Base-by-base conservation (phyloP, 2,888 invertebrate species). In the Neuroscelio doddi region DNA sequence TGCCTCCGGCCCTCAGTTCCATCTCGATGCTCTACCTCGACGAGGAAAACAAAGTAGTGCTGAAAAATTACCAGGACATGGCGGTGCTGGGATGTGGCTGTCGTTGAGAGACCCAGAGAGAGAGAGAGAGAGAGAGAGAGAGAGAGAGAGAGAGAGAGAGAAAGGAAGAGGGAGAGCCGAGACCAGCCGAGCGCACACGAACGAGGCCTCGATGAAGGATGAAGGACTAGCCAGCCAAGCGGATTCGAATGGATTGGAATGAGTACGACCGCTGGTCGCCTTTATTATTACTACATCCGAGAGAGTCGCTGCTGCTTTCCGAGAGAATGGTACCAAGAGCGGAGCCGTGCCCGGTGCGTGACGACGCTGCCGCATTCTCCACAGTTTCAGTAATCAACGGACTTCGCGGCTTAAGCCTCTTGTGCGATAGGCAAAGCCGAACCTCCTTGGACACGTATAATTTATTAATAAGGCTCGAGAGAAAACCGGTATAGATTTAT, bases 1-100 rank as follows among this genome's bases (percentile, higher is more conserved):
- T 98, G 59, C 98, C 98, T 39, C 97, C 97, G 65, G 93, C 95
- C 83, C 90, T 98, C 67, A 93, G 94, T 74, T 91, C 95, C 71
- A 96, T 98, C 79, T 95, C 97, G 65, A 96, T 99, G 93, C 90
- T 99, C 73, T 99, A 98, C 87, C 89, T 96, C 84, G 97, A 98
- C 87, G 93, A 95, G 86, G 91, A 93, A 85, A 93, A 93, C 84
- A 96, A 95, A 87, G 96, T 98, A 80, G 96, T 97, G 84, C 90
- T 99, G 80, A 98, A 98, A 87, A 97, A 95, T 87, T 99, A 99
- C 87, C 94, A 96, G 87, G 97, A 98, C 86, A 99, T 99, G 99
- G 93, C 96, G 78, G 98, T 98, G 70, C 92, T 94, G 77, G 96
- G 96, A 58, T 99, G 99, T 86, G 98, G 99, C 59, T 99, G 99